Base-by-base conservation (phyloP, 2,888 invertebrate genomes). In the Macroteleia sp. region DNA sequence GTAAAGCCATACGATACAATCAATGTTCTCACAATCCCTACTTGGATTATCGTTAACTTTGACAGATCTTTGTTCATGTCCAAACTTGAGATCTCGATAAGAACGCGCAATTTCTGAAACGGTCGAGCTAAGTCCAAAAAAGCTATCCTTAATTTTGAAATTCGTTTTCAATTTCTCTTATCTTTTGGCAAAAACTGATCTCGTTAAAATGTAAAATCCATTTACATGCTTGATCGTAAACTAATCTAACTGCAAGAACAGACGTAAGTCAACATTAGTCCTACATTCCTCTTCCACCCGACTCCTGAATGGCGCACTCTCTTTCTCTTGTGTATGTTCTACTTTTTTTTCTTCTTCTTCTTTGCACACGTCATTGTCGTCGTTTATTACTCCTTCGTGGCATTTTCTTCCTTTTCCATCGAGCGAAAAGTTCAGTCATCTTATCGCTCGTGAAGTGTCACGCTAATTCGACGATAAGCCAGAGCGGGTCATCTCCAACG, bases 401-500 rank as follows among this genome's bases (percentile, higher is more conserved):
- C n/a, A n/a, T 12, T 22, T 39, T 25, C 39, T 39, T 8, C 10
- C 12, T 14, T 22, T n/a, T 25, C 3, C 22, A 44, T 2, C 30
- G 30, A 44, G 36, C 36, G 41, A 20, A 42, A 36, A 20, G n/a
- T n/a, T n/a, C n/a, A n/a, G n/a, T n/a, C n/a, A n/a, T n/a, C n/a
- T n/a, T n/a, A n/a, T 19, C 10, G 12, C 8, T 8, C 28, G n/a
- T 42, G 14, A 50, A 50, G 54, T 57, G 67, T 69, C 57, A 69
- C 41, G 32, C 67, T 36, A 54, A 59, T 50, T 22, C 16, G 14
- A 28, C 25, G 39, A 69, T 44, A 70, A 41, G 46, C 8, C 25
- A 10, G 14, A 57, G 36, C 62, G 16, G 42, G 50, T 69, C 50
- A 76, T 76, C 75, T 36, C 14, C 61, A 25, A 44, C 25, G 52